Percentiles rank a stretch among this genome's conserved stretches.
These are phyloP conservation scores for Mongoloraphidia duomilia DNA, from an alignment of 2,888 invertebrate species.

Conservation along the genomic window DNA sequence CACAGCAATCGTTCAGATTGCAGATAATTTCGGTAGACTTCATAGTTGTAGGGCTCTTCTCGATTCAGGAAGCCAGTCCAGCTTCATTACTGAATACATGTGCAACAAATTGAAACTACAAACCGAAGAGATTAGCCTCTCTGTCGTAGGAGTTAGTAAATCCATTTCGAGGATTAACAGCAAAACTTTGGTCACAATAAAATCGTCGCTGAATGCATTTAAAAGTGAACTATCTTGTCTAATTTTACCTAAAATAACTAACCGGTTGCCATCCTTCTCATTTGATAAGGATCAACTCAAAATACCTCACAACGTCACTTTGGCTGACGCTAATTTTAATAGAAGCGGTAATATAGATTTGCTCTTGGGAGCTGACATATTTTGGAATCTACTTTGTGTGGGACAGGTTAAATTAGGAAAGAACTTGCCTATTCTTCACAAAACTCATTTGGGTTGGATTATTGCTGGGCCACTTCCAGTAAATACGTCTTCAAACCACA, in stretches of 20 bases:
- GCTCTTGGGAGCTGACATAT: conserved; percentile 4
- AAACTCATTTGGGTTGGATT: conserved; percentile 8
- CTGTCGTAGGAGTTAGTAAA: too few species aligned
- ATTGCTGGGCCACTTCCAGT: neutral
- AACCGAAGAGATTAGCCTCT: neutral
- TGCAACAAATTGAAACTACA: too few species aligned
- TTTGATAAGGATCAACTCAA: neutral
- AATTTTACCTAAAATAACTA: too few species aligned
- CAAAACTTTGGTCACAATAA: too few species aligned
- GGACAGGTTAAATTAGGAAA: conserved; percentile 7
- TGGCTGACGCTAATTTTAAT: conserved; percentile 7
- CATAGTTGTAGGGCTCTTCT: neutral
- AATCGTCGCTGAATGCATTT: too few species aligned
- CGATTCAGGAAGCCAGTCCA: too few species aligned
- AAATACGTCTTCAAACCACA: neutral
- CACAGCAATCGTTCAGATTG: too few species aligned
- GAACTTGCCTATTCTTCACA: conserved; percentile 4
- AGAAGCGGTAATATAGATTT: conserved; percentile 4
- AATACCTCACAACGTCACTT: conserved; percentile 2
- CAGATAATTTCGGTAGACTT: neutral
- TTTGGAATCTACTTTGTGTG: conserved; percentile 5
- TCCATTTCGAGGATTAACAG: too few species aligned
- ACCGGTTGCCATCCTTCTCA: neutral
- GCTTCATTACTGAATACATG: too few species aligned
- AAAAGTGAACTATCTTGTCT: too few species aligned